Base-by-base conservation (phyloP, 2,888 invertebrate genomes). In the Xanthostigma xanthostigma region DNA sequence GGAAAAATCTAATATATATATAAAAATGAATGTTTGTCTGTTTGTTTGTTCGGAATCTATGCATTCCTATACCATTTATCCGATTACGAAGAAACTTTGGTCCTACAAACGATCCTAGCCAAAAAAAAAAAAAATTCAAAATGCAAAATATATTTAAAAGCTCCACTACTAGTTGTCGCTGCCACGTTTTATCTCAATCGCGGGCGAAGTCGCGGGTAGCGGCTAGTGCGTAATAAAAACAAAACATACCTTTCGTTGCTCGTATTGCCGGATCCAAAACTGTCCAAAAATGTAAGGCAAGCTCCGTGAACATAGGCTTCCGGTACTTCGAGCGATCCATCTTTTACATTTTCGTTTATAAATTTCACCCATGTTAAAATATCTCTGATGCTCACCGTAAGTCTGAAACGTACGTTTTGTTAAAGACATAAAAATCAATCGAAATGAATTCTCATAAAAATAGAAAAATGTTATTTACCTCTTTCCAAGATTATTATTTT, bases 291-390 rank as follows among this genome's bases (percentile, higher is more conserved):
- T 0, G 92, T 88, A 54, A 95, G 78, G 63, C 82, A 85, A 41
- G 92, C 89, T 2, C 97, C 97, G 60, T 95, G 94, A 27, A 90
- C 73, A 54, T 87, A 89, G 2, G 90, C 84, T 58, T 82, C 79
- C 0, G 70, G 64, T 0, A 76, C 61, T 39, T 72, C 71, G 12
- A 65, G 55, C 5, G 13, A n/a, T 11, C 34, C 37, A 6, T 38
- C 37, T 36, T 59, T 60, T 9, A 69, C 68, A 38, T 78, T 77
- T 10, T 64, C 64, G 62, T 93, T 92, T 51, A 96, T 81, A 62
- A 95, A 97, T 54, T 82, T 71, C 0, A 91, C 85, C 96, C 96
- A 97, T 0, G 90, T 84, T 27, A 96, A 68, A 49, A 95, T 75
- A 65, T 97, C 96, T 57, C 97, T 78, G 52, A 96, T 85, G 56